Conservation (phyloP, 2,888 invertebrate genomes). For the Nycteola revayana region DNA sequence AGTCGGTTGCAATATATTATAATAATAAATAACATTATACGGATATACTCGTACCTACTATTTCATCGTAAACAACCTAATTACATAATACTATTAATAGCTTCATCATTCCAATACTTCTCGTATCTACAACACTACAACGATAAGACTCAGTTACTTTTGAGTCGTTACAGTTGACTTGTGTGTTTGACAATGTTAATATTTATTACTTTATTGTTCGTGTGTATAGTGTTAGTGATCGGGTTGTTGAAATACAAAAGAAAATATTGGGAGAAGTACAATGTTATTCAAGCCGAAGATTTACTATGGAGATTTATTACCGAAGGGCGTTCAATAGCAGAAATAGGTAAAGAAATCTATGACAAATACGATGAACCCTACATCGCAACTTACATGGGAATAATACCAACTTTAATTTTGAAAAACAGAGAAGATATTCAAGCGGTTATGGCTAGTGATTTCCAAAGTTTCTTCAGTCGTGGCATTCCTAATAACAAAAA, state of each 20-base stretch:
- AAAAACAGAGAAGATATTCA: conserved; percentile 53
- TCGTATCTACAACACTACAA: background rate
- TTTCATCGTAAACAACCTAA: too few relatives aligned
- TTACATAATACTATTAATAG: too few relatives aligned
- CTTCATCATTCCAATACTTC: too few relatives aligned
- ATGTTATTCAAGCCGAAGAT: conserved; percentile 43
- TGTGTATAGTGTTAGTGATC: conserved; percentile 28
- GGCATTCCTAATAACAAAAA: conserved; percentile 46
- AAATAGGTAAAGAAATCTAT: conserved; percentile 50
- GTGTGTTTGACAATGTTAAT: conserved; percentile 17
- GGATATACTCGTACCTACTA: too few relatives aligned
- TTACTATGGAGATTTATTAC: conserved; percentile 42
- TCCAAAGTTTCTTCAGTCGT: conserved; percentile 52
- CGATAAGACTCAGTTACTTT: conserved; percentile 15
- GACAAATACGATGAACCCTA: conserved; percentile 38
- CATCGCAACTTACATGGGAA: conserved; percentile 46
- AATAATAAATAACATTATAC: too few relatives aligned
- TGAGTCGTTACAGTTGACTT: conserved; percentile 1
- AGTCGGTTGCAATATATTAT: too few relatives aligned
- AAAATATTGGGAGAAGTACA: conserved; percentile 54
- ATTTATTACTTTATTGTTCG: conserved; percentile 16
- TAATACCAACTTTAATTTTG: conserved; percentile 44
- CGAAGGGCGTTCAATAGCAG: conserved; percentile 46
- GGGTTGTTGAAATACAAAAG: conserved; percentile 19
- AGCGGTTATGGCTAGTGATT: conserved; percentile 49